A percentile compares a stretch with the other conserved stretches of the same genome.
phyloP scores from a whole-genome alignment of 1,140 invertebrate genomes.

The Formica selysi region DNA sequence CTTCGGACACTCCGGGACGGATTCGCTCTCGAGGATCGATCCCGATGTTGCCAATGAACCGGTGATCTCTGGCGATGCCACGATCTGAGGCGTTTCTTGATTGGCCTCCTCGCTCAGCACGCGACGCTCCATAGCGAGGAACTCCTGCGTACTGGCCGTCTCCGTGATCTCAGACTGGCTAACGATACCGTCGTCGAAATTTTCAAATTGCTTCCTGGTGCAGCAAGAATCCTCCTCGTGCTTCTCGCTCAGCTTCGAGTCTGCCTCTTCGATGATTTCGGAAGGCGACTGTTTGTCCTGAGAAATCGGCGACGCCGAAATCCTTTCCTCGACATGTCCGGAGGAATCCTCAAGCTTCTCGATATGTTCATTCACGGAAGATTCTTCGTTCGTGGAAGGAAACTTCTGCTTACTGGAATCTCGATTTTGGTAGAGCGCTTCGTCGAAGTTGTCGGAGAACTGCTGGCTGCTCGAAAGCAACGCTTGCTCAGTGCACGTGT shows the following conservation, averaged over 20 bases:
- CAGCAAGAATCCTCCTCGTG: neutral
- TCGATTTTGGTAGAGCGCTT: neutral
- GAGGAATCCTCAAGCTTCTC: neutral
- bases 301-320: neutral
- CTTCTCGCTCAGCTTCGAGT: neutral
- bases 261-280: neutral
- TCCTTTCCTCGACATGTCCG: neutral
- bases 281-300: neutral
- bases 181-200: constrained; percentile 35
- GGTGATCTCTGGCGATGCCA: neutral
- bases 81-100: neutral
- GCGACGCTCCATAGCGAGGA: constrained; percentile 67
- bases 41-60: neutral
- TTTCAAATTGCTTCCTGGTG: neutral
- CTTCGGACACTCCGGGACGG: constrained; percentile 5
- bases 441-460: constrained; percentile 70
- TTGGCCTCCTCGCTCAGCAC: constrained; percentile 62
- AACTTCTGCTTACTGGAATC: neutral
- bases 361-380: constrained; percentile 29
- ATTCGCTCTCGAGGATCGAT: constrained; percentile 45
- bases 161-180: constrained; percentile 54
- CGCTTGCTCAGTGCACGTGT: constrained; percentile 34
- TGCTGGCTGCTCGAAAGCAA: constrained; percentile 1
- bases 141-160: constrained; percentile 61
- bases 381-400: neutral